A percentile compares a stretch with the other conserved stretches of the same genome.
Evolutionary conservation across 2,888 invertebrate species (phyloP).

Genomic region (Drosophila vallismaia): DNA sequence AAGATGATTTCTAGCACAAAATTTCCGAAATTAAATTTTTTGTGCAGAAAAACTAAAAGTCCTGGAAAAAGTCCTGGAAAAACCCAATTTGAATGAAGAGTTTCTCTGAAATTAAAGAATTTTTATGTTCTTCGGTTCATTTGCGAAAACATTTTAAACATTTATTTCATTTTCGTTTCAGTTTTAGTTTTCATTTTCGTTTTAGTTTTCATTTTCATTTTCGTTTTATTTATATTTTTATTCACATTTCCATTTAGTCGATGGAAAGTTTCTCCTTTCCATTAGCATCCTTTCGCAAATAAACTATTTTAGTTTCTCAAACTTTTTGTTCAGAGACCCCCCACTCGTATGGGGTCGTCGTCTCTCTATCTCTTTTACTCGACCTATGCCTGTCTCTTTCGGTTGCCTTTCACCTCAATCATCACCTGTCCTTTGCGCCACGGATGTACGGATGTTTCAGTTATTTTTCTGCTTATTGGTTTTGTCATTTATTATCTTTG

Average conservation of each 20-base stretch:
- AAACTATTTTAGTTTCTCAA: constrained; percentile 13
- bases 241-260: background rate
- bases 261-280: constrained; percentile 16
- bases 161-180: background rate
- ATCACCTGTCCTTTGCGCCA: constrained; percentile 17
- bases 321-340: constrained; percentile 16
- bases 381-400: background rate
- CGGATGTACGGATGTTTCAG: constrained; percentile 10
- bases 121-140: background rate
- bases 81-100: background rate
- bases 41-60: background rate
- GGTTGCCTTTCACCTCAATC: background rate
- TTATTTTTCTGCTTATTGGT: constrained; percentile 37
- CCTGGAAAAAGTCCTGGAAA: background rate
- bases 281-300: constrained; percentile 16
- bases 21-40: too few relatives aligned
- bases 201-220: background rate
- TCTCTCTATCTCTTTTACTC: background rate
- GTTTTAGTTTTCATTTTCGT: constrained; percentile 5
- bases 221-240: constrained; percentile 11
- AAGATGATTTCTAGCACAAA: too few relatives aligned
- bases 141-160: constrained; percentile 1
- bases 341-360: constrained; percentile 3
- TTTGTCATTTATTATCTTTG: constrained; percentile 52
- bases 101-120: constrained; percentile 1